Evolutionary conservation across 1,140 invertebrate species (phyloP).

Genomic region (Lordiphosa mommai): DNA sequence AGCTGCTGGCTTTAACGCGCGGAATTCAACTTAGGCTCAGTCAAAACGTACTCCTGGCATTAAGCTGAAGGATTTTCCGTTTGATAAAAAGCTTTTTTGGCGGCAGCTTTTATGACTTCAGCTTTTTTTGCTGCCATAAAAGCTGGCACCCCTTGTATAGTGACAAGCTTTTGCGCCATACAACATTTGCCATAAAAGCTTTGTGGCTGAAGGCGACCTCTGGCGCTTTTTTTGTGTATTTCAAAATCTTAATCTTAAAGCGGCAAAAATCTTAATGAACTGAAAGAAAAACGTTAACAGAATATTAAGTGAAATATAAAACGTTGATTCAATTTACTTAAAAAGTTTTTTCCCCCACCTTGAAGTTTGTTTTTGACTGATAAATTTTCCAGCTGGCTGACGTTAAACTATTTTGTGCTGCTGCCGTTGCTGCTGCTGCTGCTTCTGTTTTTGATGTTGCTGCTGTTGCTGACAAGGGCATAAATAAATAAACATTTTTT

Average conservation of each 20-base stretch:
- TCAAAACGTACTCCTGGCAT: too few species aligned
- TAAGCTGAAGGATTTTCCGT: too few species aligned
- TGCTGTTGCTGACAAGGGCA: conserved; percentile 32
- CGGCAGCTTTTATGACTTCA: too few species aligned
- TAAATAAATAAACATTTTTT: conserved; percentile 40
- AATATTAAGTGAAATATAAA: conserved; percentile 51
- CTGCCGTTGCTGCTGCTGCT: conserved; percentile 15
- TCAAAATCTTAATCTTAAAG: conserved; percentile 2
- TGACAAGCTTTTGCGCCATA: too few species aligned
- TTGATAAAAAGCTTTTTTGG: too few species aligned
- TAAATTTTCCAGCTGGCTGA: conserved; percentile 22
- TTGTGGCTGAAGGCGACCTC: too few species aligned
- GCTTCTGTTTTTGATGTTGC: conserved; percentile 10
- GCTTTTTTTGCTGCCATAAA: too few species aligned
- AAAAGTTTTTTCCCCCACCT: conserved; percentile 10
- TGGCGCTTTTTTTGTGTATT: too few species aligned
- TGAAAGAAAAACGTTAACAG: conserved; percentile 32
- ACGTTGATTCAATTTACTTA: conserved; percentile 37
- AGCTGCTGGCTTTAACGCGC: too few species aligned
- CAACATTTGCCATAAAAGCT: too few species aligned
- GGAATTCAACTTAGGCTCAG: too few species aligned
- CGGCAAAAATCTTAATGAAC: conserved; percentile 46
- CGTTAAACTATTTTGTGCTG: conserved; percentile 5
- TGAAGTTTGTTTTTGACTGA: conserved; percentile 33
- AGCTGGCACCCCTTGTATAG: too few species aligned